phyloP scores from a whole-genome alignment of 2,888 invertebrate genomes.

The Papilio elwesi region DNA sequence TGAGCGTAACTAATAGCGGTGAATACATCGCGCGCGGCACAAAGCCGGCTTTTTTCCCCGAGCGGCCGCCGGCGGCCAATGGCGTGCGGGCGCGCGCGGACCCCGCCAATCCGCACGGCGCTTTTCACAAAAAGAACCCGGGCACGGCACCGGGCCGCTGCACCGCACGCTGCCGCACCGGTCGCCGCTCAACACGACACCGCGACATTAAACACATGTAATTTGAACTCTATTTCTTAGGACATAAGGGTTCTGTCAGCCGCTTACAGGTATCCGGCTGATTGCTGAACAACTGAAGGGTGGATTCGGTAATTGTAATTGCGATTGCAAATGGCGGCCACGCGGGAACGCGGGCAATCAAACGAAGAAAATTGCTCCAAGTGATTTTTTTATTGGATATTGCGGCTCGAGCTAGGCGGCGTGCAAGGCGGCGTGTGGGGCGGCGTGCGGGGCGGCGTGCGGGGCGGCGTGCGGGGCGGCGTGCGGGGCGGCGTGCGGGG shows the following conservation, averaged over 20 bases:
- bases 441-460: too few species aligned
- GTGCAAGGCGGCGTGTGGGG: too few species aligned
- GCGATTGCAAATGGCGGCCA: slow-evolving; percentile 78
- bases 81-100: slow-evolving; percentile 48
- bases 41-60: slow-evolving; percentile 70
- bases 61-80: slow-evolving; percentile 65
- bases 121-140: slow-evolving; percentile 69
- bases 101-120: slow-evolving; percentile 69
- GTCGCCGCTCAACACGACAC: slow-evolving; percentile 59
- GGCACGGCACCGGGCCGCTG: slow-evolving; percentile 72
- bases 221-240: slow-evolving; percentile 53
- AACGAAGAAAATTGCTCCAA: slow-evolving; percentile 61
- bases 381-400: slow-evolving; percentile 51
- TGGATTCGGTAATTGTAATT: slow-evolving; percentile 65
- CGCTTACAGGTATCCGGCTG: slow-evolving; percentile 24
- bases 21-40: slow-evolving; percentile 77
- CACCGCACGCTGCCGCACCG: slow-evolving; percentile 69
- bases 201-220: slow-evolving; percentile 32
- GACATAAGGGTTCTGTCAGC: slow-evolving; percentile 44
- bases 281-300: slow-evolving; percentile 47
- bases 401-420: neutral
- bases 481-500: too few species aligned
- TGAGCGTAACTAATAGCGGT: slow-evolving; percentile 82
- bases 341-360: slow-evolving; percentile 66
- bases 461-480: too few species aligned